Percentiles rank a stretch among this genome's conserved stretches.
Conservation (phyloP, 2,113 vertebrate species). For the Pseudois nayaur region DNA sequence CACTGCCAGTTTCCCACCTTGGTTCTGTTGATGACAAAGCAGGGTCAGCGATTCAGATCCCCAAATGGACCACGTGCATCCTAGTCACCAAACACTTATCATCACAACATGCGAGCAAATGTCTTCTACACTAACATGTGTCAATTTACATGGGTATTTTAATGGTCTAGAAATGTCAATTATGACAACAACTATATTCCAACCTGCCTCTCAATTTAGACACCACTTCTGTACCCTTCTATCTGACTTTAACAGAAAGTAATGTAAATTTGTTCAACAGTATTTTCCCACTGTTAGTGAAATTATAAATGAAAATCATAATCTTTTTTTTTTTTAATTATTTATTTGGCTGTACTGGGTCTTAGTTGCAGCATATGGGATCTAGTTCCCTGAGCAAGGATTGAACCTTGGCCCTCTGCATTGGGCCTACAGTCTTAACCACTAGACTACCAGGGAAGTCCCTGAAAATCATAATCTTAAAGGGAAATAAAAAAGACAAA, state of each 20-base stretch:
- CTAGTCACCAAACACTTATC: neutral
- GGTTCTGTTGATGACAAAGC: conserved; percentile 76
- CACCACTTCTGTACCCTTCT: neutral
- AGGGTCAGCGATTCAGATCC: neutral
- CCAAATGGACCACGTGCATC: neutral
- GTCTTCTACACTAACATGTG: neutral
- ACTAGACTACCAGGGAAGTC: too few relatives aligned
- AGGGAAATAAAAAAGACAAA: neutral
- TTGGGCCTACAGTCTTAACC: too few relatives aligned
- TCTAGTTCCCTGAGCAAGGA: too few relatives aligned
- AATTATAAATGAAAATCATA: neutral
- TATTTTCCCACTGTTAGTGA: neutral
- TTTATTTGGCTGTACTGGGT: too few relatives aligned
- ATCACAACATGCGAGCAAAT: neutral
- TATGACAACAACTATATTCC: neutral
- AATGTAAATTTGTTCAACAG: neutral
- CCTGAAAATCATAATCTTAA: neutral
- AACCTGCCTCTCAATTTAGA: neutral
- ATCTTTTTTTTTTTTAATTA: neutral
- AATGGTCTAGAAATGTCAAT: neutral
- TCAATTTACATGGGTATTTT: neutral
- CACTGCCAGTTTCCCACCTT: conserved; percentile 92
- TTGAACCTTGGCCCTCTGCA: too few relatives aligned
- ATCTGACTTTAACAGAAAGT: conserved; percentile 17
- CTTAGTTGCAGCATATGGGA: too few relatives aligned